Evolutionary conservation across 2,888 invertebrate genomes (phyloP), one percentile per base, ranked within the genome.

Genomic region (Nipponacmea schrenckii): DNA sequence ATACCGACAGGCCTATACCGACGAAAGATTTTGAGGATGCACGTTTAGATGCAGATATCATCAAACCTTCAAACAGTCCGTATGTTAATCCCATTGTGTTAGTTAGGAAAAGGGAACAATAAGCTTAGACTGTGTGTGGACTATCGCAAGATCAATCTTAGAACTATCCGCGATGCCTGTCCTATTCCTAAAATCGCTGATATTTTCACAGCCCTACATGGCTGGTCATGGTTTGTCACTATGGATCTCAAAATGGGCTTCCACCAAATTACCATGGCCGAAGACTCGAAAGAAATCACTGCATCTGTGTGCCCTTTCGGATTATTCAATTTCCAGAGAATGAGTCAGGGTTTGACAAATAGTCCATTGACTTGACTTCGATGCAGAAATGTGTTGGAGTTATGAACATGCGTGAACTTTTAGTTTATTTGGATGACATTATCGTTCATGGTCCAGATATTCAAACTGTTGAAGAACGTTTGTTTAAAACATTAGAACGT

Each of bases 321-420:
- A n/a, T 8, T 44, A 14, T 68, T 45, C 17, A 24, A 72, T 45
- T 72, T 31, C 8, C 15, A 56, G 1, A 50, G 68, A 14, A 56
- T 72, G 66, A 39, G 39, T 15, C 20, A 44, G 14, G 70, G 70
- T 15, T 20, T 66, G 4, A 12, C 8, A 24, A 70, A 65, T 62
- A 45, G 24, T 56, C 70, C 72, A 14, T n/a, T 17, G n/a, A 44
- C 56, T 1, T 72, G 68, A 15, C 67, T 56, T 24, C 27, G 65
- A 71, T 73, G 70, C 66, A 70, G n/a, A 31, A 10, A 62, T 67
- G 62, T 56, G 67, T 73, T 50, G 20, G 65, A 14, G 73, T 65
- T 44, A 67, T 70, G 67, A 66, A 70, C n/a, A 17, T 71, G 46
- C n/a, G 7, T 15, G 71, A 71, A 31, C 17, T 71, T 24, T 56